Evolutionary conservation across 1,140 invertebrate genomes (phyloP), one percentile per base, ranked within the genome.

Genomic region (Solenopsis invicta): DNA sequence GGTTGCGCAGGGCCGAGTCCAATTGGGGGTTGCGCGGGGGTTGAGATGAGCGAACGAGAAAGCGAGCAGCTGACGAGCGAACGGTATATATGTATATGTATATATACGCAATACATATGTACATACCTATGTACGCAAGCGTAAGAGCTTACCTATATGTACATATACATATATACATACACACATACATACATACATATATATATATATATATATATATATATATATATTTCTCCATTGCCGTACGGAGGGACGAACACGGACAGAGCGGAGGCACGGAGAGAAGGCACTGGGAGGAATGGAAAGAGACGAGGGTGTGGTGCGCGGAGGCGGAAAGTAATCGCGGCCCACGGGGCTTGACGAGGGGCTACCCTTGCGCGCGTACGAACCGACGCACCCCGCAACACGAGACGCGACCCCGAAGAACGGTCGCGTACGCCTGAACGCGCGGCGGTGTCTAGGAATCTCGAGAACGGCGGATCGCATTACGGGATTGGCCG

Each of bases 321-420:
- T 95, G 93, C 94, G 94, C 91, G 92, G 94, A 95, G 94, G 94
- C 93, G 95, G 95, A 95, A 95, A 94, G 93, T 95, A 95, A 95
- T 95, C 93, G 94, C 91, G 89, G 90, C 92, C 89, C 90, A 92
- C 91, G 92, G 92, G 74, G 78, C 41, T 76, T 81, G 87, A 88
- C 93, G 92, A 93, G 92, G 93, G 93, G 90, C 87, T 90, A 76
- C 87, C 64, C 75, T 59, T 80, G 75, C 82, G 59, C 85, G 61
- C 87, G 62, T 89, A 76, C 62, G 86, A 61, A 86, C 74, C 56
- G 85, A 67, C n/a, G n/a, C n/a, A n/a, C n/a, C n/a, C n/a, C 72
- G 62, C 50, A 62, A 85, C 80, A 74, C 66, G 24, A 56, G n/a
- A 34, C 16, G 71, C 59, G 67, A 86, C 52, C 56, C 48, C 64